Evolutionary conservation across 2,113 vertebrate species (phyloP).

Genomic region (Mormoops blainvillei): DNA sequence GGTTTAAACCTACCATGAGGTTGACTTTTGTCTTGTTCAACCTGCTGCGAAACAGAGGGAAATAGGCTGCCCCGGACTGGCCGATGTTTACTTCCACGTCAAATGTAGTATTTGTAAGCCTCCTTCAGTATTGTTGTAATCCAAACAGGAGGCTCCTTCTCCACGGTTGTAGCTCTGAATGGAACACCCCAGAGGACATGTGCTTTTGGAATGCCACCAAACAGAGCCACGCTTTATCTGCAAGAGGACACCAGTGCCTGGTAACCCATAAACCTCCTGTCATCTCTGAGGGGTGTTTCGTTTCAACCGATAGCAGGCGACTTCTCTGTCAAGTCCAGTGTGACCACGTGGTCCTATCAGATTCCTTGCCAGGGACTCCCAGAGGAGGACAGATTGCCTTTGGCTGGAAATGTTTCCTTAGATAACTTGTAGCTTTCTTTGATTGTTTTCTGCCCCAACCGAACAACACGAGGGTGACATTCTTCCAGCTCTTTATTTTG

Average conservation of each 20-base stretch:
- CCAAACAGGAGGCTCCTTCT: background rate
- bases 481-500: background rate
- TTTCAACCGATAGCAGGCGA: background rate
- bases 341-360: background rate
- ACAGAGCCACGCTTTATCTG: background rate
- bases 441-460: background rate
- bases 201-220: slow-evolving; percentile 16
- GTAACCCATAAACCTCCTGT: background rate
- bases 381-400: background rate
- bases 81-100: background rate
- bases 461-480: background rate
- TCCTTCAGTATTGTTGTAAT: background rate
- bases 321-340: background rate
- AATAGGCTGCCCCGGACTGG: background rate
- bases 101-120: background rate
- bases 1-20: background rate
- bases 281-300: background rate
- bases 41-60: background rate
- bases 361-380: background rate
- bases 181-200: background rate
- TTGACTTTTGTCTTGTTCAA: background rate
- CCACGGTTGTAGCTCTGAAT: background rate
- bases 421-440: background rate
- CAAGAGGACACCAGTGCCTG: background rate
- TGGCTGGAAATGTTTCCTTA: background rate